A percentile compares a stretch with the other conserved stretches of the same genome.
Evolutionary conservation across 2,888 invertebrate genomes (phyloP).

Genomic region (Eurytoma adleriae): DNA sequence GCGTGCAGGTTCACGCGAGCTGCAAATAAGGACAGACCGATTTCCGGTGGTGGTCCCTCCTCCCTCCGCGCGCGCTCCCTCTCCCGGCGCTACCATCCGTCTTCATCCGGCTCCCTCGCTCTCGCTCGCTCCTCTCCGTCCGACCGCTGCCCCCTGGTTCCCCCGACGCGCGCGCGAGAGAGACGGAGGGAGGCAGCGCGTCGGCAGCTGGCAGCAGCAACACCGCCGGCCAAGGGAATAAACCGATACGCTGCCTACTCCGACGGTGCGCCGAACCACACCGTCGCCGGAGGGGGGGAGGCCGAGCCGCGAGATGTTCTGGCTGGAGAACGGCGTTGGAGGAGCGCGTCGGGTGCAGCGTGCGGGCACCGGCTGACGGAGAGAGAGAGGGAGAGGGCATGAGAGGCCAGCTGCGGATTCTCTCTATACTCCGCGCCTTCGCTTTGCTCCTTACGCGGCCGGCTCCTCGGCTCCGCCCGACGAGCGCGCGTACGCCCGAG

Average conservation of each 20-base stretch:
- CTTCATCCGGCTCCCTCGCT: not conserved
- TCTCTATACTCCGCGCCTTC: not conserved
- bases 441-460: not conserved
- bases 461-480: not conserved
- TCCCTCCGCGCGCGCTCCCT: conserved; percentile 36
- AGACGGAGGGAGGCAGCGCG: not conserved
- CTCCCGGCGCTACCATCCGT: conserved; percentile 34
- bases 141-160: conserved; percentile 32
- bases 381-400: not conserved
- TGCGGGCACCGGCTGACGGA: not conserved
- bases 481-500: not conserved
- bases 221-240: not conserved
- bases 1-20: conserved; percentile 61
- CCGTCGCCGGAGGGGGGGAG: not conserved
- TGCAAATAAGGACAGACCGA: conserved; percentile 68
- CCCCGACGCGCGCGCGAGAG: not conserved
- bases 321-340: too few relatives aligned
- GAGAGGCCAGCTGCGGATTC: conserved; percentile 20
- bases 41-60: conserved; percentile 65
- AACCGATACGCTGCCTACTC: conserved; percentile 2
- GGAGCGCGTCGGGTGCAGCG: not conserved
- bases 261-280: not conserved
- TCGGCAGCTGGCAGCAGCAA: conserved; percentile 15
- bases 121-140: not conserved
- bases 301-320: not conserved